phyloP scores from a whole-genome alignment of 2,888 invertebrate species.

The Lasioglossum calceatum region DNA sequence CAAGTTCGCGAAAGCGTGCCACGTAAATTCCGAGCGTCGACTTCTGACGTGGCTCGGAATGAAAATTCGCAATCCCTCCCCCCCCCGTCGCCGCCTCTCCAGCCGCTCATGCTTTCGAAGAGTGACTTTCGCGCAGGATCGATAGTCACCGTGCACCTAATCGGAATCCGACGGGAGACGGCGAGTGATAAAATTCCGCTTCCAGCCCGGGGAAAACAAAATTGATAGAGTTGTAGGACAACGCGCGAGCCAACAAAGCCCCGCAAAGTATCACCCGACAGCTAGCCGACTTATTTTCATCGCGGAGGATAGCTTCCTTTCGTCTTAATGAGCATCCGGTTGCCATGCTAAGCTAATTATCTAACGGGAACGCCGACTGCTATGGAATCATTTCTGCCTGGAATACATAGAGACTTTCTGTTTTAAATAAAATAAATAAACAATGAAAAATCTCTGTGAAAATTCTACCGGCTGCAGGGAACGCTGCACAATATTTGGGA shows the following conservation, averaged over 20 bases:
- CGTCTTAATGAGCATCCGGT: conserved; percentile 5
- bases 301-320: not conserved
- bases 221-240: conserved; percentile 31
- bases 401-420: not conserved
- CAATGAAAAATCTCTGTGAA: not conserved
- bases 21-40: conserved; percentile 22
- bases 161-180: conserved; percentile 11
- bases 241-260: conserved; percentile 1
- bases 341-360: not conserved
- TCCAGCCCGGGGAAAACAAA: conserved; percentile 10
- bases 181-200: conserved; percentile 3
- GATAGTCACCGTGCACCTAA: conserved; percentile 5
- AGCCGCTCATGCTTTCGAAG: not conserved
- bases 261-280: not conserved
- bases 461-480: not conserved
- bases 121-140: not conserved
- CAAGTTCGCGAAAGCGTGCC: conserved; percentile 20
- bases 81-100: not conserved
- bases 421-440: not conserved
- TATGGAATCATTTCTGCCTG: not conserved
- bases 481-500: not conserved
- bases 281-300: not conserved
- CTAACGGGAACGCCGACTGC: not conserved
- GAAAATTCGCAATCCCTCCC: conserved; percentile 9
- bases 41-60: conserved; percentile 6